phyloP scores from a whole-genome alignment of 2,888 invertebrate species.

The Netelia inedita region DNA sequence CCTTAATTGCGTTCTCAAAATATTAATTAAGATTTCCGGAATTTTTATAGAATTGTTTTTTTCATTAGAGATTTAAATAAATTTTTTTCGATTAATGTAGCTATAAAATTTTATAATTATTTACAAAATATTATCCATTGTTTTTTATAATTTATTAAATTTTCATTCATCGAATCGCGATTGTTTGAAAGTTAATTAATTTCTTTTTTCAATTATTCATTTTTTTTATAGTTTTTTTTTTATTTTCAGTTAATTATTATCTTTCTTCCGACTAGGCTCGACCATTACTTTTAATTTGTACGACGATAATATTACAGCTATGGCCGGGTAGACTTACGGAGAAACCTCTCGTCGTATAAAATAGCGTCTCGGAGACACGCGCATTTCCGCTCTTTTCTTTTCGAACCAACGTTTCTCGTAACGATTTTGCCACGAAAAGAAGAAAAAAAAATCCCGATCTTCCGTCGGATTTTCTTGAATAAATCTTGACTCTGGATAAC shows the following conservation, averaged over 20 bases:
- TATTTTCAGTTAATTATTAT: too few species aligned
- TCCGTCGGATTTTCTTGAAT: not conserved
- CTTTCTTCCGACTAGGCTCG: too few species aligned
- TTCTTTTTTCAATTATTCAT: not conserved
- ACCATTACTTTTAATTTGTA: not conserved
- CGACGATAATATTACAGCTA: not conserved
- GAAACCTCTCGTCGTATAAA: not conserved
- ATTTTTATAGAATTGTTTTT: not conserved
- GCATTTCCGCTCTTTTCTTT: constrained; percentile 44
- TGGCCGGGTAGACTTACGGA: not conserved
- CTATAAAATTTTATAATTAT: not conserved
- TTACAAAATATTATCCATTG: not conserved
- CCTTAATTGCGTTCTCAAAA: too few species aligned
- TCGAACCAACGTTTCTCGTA: not conserved
- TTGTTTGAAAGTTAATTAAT: not conserved
- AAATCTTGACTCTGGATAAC: not conserved
- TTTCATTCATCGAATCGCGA: not conserved
- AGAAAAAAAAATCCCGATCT: not conserved
- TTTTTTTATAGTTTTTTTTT: not conserved
- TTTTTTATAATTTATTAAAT: not conserved
- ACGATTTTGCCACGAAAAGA: too few species aligned
- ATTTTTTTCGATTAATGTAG: too few species aligned
- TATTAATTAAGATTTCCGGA: too few species aligned
- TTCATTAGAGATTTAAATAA: not conserved
- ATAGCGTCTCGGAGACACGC: not conserved